Percentiles rank a stretch among this genome's conserved stretches.
Conservation (phyloP, 2,113 vertebrate species). For the Cynocephalus volans region DNA sequence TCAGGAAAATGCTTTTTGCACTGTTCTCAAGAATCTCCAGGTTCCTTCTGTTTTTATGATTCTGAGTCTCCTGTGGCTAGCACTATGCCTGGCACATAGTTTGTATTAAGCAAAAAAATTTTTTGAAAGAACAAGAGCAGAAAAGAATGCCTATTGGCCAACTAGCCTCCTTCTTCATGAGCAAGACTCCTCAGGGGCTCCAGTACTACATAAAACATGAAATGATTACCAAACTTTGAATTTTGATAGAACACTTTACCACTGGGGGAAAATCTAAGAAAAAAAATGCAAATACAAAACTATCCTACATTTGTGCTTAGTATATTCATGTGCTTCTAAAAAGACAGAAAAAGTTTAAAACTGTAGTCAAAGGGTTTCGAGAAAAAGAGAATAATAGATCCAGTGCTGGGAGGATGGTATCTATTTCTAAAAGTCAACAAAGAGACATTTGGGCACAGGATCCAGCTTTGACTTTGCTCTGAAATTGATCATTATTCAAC, state of each 20-base stretch:
- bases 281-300: constrained; percentile 36
- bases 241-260: constrained; percentile 36
- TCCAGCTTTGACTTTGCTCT: background rate
- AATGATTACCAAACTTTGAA: background rate
- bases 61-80: background rate
- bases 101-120: background rate
- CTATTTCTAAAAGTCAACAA: background rate
- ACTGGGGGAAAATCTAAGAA: background rate
- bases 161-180: background rate
- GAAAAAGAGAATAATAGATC: background rate
- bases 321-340: background rate
- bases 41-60: background rate
- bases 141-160: background rate
- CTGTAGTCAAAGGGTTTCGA: background rate
- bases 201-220: background rate
- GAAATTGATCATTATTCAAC: background rate
- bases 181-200: background rate
- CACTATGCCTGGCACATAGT: background rate
- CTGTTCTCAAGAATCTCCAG: background rate
- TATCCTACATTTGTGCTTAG: background rate
- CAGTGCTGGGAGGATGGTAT: background rate
- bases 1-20: background rate
- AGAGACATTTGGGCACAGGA: background rate
- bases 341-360: background rate
- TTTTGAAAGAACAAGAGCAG: background rate